These are phyloP conservation scores for Sitobion miscanthi DNA, from an alignment of 1,140 invertebrate species.

Conservation along the genomic window DNA sequence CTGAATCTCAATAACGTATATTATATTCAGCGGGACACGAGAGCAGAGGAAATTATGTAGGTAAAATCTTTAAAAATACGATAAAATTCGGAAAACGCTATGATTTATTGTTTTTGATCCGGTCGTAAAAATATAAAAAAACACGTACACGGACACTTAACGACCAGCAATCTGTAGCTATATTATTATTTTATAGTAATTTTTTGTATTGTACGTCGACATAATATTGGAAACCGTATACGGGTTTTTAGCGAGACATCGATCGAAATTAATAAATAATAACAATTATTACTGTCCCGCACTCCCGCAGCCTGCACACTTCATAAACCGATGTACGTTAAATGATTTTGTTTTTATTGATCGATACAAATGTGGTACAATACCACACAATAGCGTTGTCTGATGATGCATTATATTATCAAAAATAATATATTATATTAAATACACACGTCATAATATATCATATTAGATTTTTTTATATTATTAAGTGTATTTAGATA, in stretches of 20 bases:
- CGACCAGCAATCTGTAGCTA: neutral
- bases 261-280: neutral
- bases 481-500: neutral
- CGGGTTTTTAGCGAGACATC: neutral
- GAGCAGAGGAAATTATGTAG: neutral
- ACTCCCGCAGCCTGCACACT: neutral
- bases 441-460: neutral
- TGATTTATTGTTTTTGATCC: neutral
- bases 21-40: too few relatives aligned
- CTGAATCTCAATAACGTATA: too few relatives aligned
- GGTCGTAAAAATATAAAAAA: neutral
- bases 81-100: neutral
- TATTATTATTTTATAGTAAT: neutral
- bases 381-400: neutral
- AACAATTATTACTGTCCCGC: neutral
- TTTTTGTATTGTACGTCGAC: neutral
- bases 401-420: neutral
- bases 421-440: neutral
- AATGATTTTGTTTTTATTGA: neutral
- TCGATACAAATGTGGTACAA: neutral
- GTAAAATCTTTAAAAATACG: neutral
- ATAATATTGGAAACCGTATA: neutral
- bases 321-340: neutral
- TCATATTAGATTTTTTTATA: neutral
- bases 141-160: neutral